Conservation (phyloP, 23 tunicate genomes). For the Oikopleura albicans region DNA sequence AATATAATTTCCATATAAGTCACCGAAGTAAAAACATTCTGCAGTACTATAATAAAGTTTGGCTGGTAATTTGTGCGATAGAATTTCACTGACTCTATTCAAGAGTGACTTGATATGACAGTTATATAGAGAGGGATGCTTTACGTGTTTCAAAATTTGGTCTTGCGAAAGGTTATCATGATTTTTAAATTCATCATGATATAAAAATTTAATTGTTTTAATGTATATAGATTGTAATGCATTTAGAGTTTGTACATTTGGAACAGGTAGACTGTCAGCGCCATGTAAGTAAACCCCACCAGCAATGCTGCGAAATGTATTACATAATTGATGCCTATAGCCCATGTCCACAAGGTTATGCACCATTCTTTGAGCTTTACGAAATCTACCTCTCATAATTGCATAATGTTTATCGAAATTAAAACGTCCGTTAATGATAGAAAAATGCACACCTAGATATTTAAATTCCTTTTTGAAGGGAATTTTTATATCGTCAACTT, state of each 20-base stretch:
- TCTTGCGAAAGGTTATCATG: not conserved
- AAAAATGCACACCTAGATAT: not conserved
- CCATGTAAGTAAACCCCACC: not conserved
- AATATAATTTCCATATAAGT: not conserved
- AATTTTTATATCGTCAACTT: not conserved
- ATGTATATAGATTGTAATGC: not conserved
- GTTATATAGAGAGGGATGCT: not conserved
- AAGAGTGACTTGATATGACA: not conserved
- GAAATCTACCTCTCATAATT: not conserved
- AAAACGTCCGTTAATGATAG: not conserved
- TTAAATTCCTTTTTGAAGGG: not conserved
- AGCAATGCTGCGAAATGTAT: not conserved
- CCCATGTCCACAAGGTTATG: not conserved
- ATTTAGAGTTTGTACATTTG: not conserved
- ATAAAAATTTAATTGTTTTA: not conserved
- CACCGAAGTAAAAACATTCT: not conserved
- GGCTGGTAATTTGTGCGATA: not conserved
- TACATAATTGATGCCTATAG: not conserved
- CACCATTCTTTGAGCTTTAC: not conserved
- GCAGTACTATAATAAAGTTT: not conserved
- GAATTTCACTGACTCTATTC: not conserved
- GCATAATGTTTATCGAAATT: not conserved
- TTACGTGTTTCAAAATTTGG: not conserved
- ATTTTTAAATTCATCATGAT: not conserved
- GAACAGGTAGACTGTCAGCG: not conserved